Conservation (phyloP, 2,113 vertebrate genomes). For the Columbina picui region DNA sequence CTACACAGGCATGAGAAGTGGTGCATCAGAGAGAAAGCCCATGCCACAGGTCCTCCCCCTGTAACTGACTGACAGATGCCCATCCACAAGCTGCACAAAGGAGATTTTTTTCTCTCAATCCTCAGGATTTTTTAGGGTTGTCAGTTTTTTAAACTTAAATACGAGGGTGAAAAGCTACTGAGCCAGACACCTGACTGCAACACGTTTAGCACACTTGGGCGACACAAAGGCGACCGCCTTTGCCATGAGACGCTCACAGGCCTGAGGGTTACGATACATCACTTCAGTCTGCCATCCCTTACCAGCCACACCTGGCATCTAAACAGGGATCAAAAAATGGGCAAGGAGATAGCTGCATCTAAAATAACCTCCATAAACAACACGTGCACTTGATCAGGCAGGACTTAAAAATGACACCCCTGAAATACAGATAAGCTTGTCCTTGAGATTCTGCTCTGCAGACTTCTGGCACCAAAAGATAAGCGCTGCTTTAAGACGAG, state of each 20-base stretch:
- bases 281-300: background rate
- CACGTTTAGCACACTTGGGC: rapidly evolving
- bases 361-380: background rate
- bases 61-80: rapidly evolving
- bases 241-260: rapidly evolving
- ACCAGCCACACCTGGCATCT: background rate
- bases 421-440: background rate
- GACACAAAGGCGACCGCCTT: no score
- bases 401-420: background rate
- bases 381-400: background rate
- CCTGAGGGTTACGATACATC: background rate
- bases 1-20: background rate
- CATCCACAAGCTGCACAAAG: background rate
- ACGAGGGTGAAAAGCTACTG: background rate
- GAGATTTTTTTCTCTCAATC: background rate
- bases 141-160: background rate
- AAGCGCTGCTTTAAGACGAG: background rate
- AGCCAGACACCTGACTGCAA: background rate
- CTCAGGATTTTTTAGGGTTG: background rate
- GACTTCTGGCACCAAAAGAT: background rate
- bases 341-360: background rate
- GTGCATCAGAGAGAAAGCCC: background rate
- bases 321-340: background rate
- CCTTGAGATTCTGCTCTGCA: background rate
- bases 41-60: background rate